Percentiles rank a stretch among this genome's conserved stretches.
These are phyloP conservation scores for Grammomys surdaster DNA, from an alignment of 2,113 vertebrate species.

Conservation along the genomic window DNA sequence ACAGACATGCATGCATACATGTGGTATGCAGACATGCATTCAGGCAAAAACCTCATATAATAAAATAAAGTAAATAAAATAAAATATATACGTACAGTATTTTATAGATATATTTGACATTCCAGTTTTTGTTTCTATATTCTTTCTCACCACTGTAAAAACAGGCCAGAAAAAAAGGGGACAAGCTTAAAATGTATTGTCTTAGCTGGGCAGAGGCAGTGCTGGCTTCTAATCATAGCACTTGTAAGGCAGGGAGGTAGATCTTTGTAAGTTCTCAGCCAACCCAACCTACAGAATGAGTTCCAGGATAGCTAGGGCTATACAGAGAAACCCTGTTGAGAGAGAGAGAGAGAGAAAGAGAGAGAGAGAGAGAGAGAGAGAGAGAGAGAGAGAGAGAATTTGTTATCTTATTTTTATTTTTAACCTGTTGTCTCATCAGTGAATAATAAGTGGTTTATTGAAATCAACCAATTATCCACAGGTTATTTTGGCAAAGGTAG, in stretches of 20 bases:
- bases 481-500: background rate
- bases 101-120: background rate
- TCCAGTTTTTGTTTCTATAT: background rate
- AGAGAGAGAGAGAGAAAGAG: too few relatives aligned
- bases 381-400: background rate
- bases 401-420: background rate
- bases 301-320: background rate
- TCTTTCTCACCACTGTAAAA: background rate
- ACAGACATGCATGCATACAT: background rate
- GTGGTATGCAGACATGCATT: background rate
- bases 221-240: too few relatives aligned
- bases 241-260: background rate
- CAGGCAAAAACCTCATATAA: background rate
- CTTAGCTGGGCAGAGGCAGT: background rate
- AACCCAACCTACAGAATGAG: background rate
- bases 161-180: background rate
- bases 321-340: background rate
- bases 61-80: background rate
- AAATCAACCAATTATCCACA: background rate
- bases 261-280: background rate
- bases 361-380: background rate
- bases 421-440: background rate
- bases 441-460: conserved; percentile 10
- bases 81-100: background rate
- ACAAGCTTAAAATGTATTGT: background rate